A percentile compares a stretch with the other conserved stretches of the same genome.
These are phyloP conservation scores for Bicyclus anynana DNA, from an alignment of 1,140 invertebrate species.

Conservation along the genomic window DNA sequence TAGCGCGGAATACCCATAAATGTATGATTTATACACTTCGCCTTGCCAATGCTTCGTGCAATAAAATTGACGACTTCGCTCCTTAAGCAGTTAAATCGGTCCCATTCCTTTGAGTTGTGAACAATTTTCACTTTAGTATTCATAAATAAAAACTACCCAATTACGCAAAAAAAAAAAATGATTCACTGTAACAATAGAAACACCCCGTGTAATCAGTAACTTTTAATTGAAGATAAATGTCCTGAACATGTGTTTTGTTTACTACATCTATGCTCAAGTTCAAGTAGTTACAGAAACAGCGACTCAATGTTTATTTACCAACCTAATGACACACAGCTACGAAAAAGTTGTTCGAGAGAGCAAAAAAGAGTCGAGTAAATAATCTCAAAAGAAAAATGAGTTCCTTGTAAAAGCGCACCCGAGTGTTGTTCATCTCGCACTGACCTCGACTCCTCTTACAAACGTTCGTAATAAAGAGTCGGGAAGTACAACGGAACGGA, in stretches of 20 bases:
- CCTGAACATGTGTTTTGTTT: no score
- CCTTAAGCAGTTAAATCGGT: conserved; percentile 38
- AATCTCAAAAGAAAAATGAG: conserved; percentile 8
- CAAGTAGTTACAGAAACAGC: no score
- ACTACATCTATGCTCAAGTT: no score
- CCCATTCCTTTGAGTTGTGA: conserved; percentile 29
- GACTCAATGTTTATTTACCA: not conserved
- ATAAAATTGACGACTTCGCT: conserved; percentile 43
- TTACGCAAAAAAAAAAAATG: not conserved
- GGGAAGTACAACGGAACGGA: conserved; percentile 59
- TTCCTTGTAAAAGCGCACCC: conserved; percentile 24
- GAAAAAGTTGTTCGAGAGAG: not conserved
- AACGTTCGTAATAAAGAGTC: conserved; percentile 53
- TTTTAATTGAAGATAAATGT: no score
- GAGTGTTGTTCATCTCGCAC: conserved; percentile 37
- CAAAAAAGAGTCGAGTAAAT: not conserved
- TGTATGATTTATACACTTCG: conserved; percentile 60
- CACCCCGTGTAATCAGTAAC: no score
- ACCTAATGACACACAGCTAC: not conserved
- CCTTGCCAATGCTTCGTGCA: conserved; percentile 37
- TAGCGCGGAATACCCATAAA: conserved; percentile 58
- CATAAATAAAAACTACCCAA: not conserved
- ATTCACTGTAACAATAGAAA: not conserved
- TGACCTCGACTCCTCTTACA: conserved; percentile 43
- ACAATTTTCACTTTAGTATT: not conserved